Percentiles rank a stretch among this genome's conserved stretches.
phyloP scores from a whole-genome alignment of 2,797 vertebrate genomes.

The Sebastes iracundus region DNA sequence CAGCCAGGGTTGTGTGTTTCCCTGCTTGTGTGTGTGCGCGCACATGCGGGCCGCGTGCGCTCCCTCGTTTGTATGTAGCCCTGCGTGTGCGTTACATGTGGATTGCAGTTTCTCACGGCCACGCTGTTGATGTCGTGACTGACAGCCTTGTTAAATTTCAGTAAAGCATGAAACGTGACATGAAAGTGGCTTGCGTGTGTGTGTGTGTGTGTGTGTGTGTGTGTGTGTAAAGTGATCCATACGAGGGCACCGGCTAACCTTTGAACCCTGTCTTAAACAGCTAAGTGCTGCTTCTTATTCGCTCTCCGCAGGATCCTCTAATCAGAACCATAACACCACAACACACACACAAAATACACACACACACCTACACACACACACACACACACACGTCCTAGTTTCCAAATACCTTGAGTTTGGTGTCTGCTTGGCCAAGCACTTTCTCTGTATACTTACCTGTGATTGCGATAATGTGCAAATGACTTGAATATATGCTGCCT shows the following conservation, averaged over 20 bases:
- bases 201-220: background rate
- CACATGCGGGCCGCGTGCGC: background rate
- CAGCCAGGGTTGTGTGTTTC: constrained; percentile 37
- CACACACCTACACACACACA: background rate
- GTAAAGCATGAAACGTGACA: constrained; percentile 80
- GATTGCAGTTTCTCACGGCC: constrained; percentile 74
- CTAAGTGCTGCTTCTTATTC: constrained; percentile 80
- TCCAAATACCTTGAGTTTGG: constrained; percentile 47
- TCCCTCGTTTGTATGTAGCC: background rate
- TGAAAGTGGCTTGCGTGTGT: constrained; percentile 68
- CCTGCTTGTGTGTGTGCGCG: background rate
- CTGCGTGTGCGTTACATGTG: constrained; percentile 59
- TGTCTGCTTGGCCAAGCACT: constrained; percentile 45
- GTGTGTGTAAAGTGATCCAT: constrained; percentile 77
- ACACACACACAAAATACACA: constrained; percentile 1
- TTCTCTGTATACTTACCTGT: constrained; percentile 64
- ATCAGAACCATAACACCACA: constrained; percentile 79
- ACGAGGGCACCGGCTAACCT: constrained; percentile 73
- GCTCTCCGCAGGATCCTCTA: constrained; percentile 75
- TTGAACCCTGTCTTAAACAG: constrained; percentile 79
- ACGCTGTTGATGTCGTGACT: constrained; percentile 72
- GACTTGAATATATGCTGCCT: constrained; percentile 52
- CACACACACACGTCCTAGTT: constrained; percentile 23
- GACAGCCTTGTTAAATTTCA: constrained; percentile 83
- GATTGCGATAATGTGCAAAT: constrained; percentile 77